Conservation (phyloP, 2,888 invertebrate species). For the Apotomis betuletana region DNA sequence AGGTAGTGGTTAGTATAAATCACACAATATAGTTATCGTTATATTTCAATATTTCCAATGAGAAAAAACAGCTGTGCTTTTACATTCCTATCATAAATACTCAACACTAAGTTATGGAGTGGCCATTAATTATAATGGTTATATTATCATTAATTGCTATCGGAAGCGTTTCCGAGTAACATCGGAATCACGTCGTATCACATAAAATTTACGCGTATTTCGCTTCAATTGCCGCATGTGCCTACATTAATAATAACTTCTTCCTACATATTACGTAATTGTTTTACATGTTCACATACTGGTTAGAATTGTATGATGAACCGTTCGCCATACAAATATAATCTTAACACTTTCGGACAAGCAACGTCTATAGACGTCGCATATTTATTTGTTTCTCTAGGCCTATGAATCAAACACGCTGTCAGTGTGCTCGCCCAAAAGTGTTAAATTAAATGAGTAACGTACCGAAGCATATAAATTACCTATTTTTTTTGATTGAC, state of each 20-base stretch:
- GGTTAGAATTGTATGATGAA: neutral
- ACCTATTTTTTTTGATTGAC: too few relatives aligned
- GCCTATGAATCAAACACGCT: too few relatives aligned
- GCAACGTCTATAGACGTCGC: too few relatives aligned
- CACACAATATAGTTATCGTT: too few relatives aligned
- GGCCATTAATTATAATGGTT: neutral
- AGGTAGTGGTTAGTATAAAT: too few relatives aligned
- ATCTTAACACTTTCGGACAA: neutral
- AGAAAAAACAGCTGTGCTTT: neutral
- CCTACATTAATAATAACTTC: slow-evolving; percentile 19
- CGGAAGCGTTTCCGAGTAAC: slow-evolving; percentile 14
- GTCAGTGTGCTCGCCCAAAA: too few relatives aligned
- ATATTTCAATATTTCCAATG: neutral
- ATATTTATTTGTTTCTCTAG: too few relatives aligned
- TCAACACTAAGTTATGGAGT: neutral
- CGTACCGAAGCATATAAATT: too few relatives aligned
- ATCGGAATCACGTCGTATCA: slow-evolving; percentile 16
- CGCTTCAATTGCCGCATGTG: neutral
- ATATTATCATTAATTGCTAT: slow-evolving; percentile 12
- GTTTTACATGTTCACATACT: slow-evolving; percentile 23
- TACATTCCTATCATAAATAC: neutral
- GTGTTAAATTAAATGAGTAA: too few relatives aligned
- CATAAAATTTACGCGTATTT: slow-evolving; percentile 8
- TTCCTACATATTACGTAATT: slow-evolving; percentile 29
- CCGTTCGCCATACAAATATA: slow-evolving; percentile 4